Evolutionary conservation across 2,797 vertebrate genomes (phyloP), one percentile per base, ranked within the genome.

Genomic region (Rhabdomys pumilio): DNA sequence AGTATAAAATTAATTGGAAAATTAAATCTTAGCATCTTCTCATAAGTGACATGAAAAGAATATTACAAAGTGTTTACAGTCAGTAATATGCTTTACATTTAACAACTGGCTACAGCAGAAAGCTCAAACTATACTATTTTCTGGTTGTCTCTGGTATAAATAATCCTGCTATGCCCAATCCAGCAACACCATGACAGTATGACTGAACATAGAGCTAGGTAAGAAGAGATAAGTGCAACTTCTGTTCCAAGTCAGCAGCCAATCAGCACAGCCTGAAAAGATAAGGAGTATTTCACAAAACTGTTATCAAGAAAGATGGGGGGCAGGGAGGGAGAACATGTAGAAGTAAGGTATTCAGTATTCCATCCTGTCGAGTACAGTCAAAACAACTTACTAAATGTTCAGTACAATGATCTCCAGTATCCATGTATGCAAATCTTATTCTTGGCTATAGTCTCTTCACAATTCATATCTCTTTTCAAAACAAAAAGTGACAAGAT

Each of bases 381-480:
- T 96, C 82, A 87, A 93, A 97, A 89, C 44, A 92, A 13, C 94
- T 94, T 77, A 94, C 81, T 38, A 94, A 88, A 63, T 76, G 47
- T 57, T 96, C 38, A 81, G 53, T 38, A 95, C 57, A 94, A 95
- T 29, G 79, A 88, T 44, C 50, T 79, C 59, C 89, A 67, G 41
- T 92, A 41, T 90, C 91, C 76, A 94, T 29, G 17, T 80, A 92
- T 55, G 87, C 44, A 94, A 93, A 67, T 72, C 41, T 91, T 72
- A 89, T n/a, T 95, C 88, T 91, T 92, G 44, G 38, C 92, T 69
- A 91, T 50, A 77, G 53, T 72, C 77, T 95, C 82, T 90, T 81
- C 31, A 95, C 34, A 95, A 94, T 80, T 81, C 55, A 19, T 80
- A 88, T 47, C 89, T 89, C 85, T 94, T 77, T 90, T 93, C 77